These are phyloP conservation scores for Lampris incognitus DNA, from an alignment of 2,113 vertebrate species.

Conservation along the genomic window DNA sequence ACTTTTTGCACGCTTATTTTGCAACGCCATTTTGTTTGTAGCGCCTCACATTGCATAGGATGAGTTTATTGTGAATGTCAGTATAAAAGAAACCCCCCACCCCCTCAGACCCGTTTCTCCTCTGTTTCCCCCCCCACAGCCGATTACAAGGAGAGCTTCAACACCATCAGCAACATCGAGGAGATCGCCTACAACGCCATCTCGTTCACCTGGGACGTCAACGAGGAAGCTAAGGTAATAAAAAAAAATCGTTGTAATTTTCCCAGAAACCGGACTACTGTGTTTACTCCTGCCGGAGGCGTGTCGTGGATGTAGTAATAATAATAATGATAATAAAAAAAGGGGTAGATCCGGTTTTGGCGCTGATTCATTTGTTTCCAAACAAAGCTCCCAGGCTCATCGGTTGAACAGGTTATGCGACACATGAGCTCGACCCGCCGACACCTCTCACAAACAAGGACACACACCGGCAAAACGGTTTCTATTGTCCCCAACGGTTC, in stretches of 20 bases:
- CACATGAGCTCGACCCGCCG: slow-evolving; percentile 4
- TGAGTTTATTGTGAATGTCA: too few relatives aligned
- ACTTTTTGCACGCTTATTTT: too few relatives aligned
- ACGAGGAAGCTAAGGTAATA: slow-evolving; percentile 96
- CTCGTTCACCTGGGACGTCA: slow-evolving; percentile 98
- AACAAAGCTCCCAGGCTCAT: slow-evolving; percentile 50
- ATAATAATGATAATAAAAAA: slow-evolving; percentile 34
- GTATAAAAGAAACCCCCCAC: neutral
- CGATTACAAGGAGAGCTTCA: slow-evolving; percentile 99
- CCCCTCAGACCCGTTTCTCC: neutral
- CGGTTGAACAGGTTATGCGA: slow-evolving; percentile 35
- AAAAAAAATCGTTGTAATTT: slow-evolving; percentile 34
- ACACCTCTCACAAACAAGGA: neutral
- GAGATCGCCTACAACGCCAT: slow-evolving; percentile 98
- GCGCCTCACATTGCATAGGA: too few relatives aligned
- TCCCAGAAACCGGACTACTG: slow-evolving; percentile 32
- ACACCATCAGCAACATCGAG: slow-evolving; percentile 97
- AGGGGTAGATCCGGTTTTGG: slow-evolving; percentile 66
- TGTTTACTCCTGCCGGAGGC: slow-evolving; percentile 59
- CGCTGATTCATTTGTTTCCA: slow-evolving; percentile 68
- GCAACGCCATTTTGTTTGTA: too few relatives aligned
- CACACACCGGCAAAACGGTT: too few relatives aligned
- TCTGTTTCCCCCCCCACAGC: slow-evolving; percentile 78
- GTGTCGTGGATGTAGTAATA: slow-evolving; percentile 20
- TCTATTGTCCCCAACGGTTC: too few relatives aligned